Percentiles rank a stretch among this genome's conserved stretches.
phyloP scores from a whole-genome alignment of 2,797 vertebrate genomes.

The Phalanger gymnotis region DNA sequence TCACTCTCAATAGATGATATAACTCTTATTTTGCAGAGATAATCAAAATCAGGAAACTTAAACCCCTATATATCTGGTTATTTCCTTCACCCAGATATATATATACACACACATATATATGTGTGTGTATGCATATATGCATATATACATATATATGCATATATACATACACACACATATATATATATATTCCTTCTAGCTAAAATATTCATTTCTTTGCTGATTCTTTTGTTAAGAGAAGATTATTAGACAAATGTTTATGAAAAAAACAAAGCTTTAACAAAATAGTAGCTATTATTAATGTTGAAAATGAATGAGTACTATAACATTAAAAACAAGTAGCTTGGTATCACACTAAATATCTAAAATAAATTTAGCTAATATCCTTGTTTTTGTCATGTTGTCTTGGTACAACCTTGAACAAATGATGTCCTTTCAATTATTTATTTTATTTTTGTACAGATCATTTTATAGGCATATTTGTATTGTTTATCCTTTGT shows the following conservation, averaged over 20 bases:
- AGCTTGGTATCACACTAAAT: background rate
- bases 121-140: too few relatives aligned
- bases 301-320: background rate
- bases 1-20: background rate
- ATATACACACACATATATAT: too few relatives aligned
- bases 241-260: background rate
- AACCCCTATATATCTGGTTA: background rate
- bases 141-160: too few relatives aligned
- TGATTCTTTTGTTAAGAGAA: background rate
- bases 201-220: background rate
- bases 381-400: background rate
- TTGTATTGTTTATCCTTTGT: background rate
- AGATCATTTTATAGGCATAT: background rate
- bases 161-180: background rate
- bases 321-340: background rate
- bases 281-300: background rate
- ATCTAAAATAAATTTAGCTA: background rate
- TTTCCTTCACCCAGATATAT: background rate
- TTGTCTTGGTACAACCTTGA: background rate
- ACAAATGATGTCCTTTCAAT: background rate
- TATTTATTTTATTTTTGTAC: background rate
- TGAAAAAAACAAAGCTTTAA: background rate
- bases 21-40: background rate
- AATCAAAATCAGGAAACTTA: background rate
- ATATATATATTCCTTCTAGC: background rate